phyloP scores from a whole-genome alignment of 2,797 vertebrate genomes.

The Sebastes itinus region DNA sequence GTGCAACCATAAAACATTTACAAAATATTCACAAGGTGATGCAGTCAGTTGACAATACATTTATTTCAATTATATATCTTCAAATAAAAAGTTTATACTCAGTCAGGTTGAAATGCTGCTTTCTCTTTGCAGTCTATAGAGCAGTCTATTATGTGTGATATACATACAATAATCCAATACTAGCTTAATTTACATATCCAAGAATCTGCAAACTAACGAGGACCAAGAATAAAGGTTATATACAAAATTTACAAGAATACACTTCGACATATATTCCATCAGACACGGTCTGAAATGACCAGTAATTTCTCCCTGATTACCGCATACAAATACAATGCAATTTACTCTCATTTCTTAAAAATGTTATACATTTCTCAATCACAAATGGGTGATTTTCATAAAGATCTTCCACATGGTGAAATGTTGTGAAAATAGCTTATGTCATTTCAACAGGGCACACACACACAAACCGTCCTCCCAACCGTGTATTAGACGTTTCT shows the following conservation, averaged over 20 bases:
- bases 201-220: slow-evolving; percentile 68
- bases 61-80: slow-evolving; percentile 72
- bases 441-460: slow-evolving; percentile 68
- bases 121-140: slow-evolving; percentile 52
- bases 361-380: slow-evolving; percentile 72
- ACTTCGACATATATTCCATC: slow-evolving; percentile 58
- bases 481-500: slow-evolving; percentile 60
- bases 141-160: slow-evolving; percentile 60
- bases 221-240: slow-evolving; percentile 65
- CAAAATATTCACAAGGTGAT: slow-evolving; percentile 82
- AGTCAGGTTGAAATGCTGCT: slow-evolving; percentile 58
- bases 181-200: slow-evolving; percentile 70
- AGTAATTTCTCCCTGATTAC: slow-evolving; percentile 75
- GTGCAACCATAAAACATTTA: slow-evolving; percentile 79
- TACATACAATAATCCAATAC: slow-evolving; percentile 66
- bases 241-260: slow-evolving; percentile 77
- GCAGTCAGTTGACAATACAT: slow-evolving; percentile 71
- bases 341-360: slow-evolving; percentile 72
- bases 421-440: slow-evolving; percentile 78
- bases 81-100: slow-evolving; percentile 71
- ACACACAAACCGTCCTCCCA: slow-evolving; percentile 57
- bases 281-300: slow-evolving; percentile 75
- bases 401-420: slow-evolving; percentile 65
- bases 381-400: slow-evolving; percentile 73
- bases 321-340: slow-evolving; percentile 69